Evolutionary conservation across 2,113 vertebrate species (phyloP).

Genomic region (Polypterus bichir): DNA sequence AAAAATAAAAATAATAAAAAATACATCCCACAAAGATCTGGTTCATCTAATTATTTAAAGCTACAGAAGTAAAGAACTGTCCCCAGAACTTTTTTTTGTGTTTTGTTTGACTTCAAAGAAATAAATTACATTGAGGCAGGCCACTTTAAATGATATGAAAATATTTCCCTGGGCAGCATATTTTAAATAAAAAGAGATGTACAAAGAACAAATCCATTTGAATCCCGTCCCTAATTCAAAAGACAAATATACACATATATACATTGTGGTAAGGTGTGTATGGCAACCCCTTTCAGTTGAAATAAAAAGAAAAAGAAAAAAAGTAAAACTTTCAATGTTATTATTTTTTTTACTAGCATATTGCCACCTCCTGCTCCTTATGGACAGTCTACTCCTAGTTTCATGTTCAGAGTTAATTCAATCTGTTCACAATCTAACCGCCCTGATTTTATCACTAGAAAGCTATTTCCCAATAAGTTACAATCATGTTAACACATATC

Average conservation of each 20-base stretch:
- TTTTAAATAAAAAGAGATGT: conserved; percentile 57
- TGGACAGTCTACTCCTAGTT: no score
- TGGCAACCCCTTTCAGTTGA: conserved; percentile 49
- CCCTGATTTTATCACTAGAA: conserved; percentile 59
- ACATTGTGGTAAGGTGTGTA: conserved; percentile 65
- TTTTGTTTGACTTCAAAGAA: conserved; percentile 43
- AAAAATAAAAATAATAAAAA: conserved; percentile 38
- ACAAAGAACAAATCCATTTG: conserved; percentile 74
- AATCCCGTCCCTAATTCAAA: conserved; percentile 78
- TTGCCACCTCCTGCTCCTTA: conserved; percentile 30
- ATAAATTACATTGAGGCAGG: conserved; percentile 75
- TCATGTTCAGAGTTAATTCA: conserved; percentile 57
- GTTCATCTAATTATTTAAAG: conserved; percentile 79
- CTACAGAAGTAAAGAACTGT: conserved; percentile 71
- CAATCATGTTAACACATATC: conserved; percentile 48
- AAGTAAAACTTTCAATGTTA: conserved; percentile 24
- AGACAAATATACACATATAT: conserved; percentile 83
- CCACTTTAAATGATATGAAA: conserved; percentile 68
- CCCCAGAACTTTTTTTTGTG: conserved; percentile 53
- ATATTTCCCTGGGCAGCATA: conserved; percentile 82
- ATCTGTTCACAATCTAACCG: conserved; percentile 55
- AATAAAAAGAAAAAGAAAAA: conserved; percentile 6
- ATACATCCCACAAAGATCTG: conserved; percentile 80
- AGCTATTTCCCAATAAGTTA: conserved; percentile 64
- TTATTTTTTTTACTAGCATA: conserved; percentile 47